Base-by-base conservation (phyloP, 2,888 invertebrate genomes). In the Trichopoda pennipes region DNA sequence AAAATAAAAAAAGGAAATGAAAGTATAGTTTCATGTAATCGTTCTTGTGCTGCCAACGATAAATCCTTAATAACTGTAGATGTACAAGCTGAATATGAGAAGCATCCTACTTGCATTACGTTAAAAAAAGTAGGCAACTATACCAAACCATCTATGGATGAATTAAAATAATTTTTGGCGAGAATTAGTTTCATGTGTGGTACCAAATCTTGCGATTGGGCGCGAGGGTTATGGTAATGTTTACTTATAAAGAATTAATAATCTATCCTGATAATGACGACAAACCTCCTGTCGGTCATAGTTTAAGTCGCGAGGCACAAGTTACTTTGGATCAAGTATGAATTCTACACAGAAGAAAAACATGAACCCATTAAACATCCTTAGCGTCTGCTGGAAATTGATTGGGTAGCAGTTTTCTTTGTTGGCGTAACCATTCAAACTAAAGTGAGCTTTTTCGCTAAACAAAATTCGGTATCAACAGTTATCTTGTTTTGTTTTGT, bases 161-260 rank as follows among this genome's bases (percentile, higher is more conserved):
- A 97, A 85, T 93, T 99, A 86, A 93, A 93, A 87, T 93, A 93
- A 1, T 94, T 94, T 89, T 92, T 96, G 53, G 93, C 95, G 7
- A 95, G 96, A 87, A 91, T 91, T 76, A 96, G 96, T 0, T 93
- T n/a, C 94, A 3, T 98, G 98, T 88, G 91, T 95, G 16, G 95
- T 98, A 0, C 95, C 96, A 8, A 95, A 96, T 85, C 95, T 99
- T 83, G 96, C 97, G 0, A 93, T 99, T 75, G 98, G 98, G 0
- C 94, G 98, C 9, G 93, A 94, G 85, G 96, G 96, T 85, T 98
- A 97, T 90, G 99, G 99, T 3, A 97, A 96, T 88, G 95, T 98
- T 0, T 95, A 93, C 90, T 99, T 96, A 97, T 90, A 97, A 98
- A 89, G 99, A 99, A 91, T 95, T 99, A 3, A 96, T 96, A 21